phyloP scores from a whole-genome alignment of 2,113 vertebrate genomes.

The Brachyhypopomus occidentalis region DNA sequence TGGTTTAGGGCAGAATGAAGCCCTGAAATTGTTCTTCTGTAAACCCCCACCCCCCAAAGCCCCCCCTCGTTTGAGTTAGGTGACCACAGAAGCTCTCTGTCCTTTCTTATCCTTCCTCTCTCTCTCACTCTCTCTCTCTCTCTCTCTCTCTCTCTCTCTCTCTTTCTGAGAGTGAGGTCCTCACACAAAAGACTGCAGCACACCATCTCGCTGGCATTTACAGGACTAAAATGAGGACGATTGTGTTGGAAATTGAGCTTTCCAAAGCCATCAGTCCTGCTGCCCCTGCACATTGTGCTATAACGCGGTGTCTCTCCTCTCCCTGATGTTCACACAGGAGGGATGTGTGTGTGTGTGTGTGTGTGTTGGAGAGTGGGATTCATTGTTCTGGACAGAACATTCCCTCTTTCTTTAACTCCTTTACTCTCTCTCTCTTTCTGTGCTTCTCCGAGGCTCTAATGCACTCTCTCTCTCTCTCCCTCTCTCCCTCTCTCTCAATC shows the following conservation, averaged over 20 bases:
- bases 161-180: slow-evolving; percentile 71
- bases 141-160: slow-evolving; percentile 58
- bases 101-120: slow-evolving; percentile 56
- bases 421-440: slow-evolving; percentile 10
- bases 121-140: slow-evolving; percentile 49
- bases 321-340: slow-evolving; percentile 73
- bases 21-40: no score
- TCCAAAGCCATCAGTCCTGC: slow-evolving; percentile 73
- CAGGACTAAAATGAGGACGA: slow-evolving; percentile 75
- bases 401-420: slow-evolving; percentile 14
- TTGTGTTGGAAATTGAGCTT: slow-evolving; percentile 82
- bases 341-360: slow-evolving; percentile 38
- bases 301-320: slow-evolving; percentile 71
- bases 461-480: neutral
- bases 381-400: slow-evolving; percentile 70
- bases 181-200: slow-evolving; percentile 69
- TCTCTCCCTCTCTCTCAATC: neutral
- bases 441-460: neutral
- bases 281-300: slow-evolving; percentile 75
- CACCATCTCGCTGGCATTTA: slow-evolving; percentile 78
- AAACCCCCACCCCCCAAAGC: no score
- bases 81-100: slow-evolving; percentile 62
- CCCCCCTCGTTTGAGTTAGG: slow-evolving; percentile 34
- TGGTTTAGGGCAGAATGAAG: no score
- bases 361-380: slow-evolving; percentile 22